These are phyloP conservation scores for Papilio glaucus DNA, from an alignment of 1,140 invertebrate genomes.

Conservation along the genomic window DNA sequence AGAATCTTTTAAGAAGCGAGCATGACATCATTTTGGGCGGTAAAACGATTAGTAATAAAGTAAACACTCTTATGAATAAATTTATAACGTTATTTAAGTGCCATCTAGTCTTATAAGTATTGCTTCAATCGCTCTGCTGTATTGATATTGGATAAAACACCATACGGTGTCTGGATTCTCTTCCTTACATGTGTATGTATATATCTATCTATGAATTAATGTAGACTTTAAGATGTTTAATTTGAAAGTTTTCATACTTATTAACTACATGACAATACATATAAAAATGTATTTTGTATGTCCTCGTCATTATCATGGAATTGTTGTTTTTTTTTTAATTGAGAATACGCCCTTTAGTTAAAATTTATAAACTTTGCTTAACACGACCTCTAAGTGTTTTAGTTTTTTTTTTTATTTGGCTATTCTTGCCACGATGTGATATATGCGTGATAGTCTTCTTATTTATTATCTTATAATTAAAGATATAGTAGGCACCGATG, in stretches of 20 bases:
- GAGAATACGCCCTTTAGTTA: too few relatives aligned
- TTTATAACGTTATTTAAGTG: constrained; percentile 34
- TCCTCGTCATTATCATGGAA: too few relatives aligned
- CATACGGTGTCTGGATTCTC: neutral
- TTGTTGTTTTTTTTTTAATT: too few relatives aligned
- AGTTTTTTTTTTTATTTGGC: neutral
- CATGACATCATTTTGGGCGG: constrained; percentile 70
- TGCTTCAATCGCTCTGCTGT: neutral
- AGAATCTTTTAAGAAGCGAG: constrained; percentile 32
- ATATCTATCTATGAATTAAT: neutral
- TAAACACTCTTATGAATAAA: constrained; percentile 56
- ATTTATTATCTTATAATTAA: neutral
- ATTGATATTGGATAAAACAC: neutral
- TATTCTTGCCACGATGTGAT: too few relatives aligned
- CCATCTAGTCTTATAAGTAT: too few relatives aligned
- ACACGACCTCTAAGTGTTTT: too few relatives aligned
- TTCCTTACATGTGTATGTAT: neutral
- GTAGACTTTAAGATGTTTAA: neutral
- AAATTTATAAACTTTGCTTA: too few relatives aligned
- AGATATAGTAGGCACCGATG: neutral
- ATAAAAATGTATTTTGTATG: too few relatives aligned
- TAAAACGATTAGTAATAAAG: constrained; percentile 74
- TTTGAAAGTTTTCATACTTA: too few relatives aligned
- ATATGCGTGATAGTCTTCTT: too few relatives aligned
- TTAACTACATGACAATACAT: too few relatives aligned